Conservation (phyloP, 2,113 vertebrate genomes). For the Corvus hawaiiensis region DNA sequence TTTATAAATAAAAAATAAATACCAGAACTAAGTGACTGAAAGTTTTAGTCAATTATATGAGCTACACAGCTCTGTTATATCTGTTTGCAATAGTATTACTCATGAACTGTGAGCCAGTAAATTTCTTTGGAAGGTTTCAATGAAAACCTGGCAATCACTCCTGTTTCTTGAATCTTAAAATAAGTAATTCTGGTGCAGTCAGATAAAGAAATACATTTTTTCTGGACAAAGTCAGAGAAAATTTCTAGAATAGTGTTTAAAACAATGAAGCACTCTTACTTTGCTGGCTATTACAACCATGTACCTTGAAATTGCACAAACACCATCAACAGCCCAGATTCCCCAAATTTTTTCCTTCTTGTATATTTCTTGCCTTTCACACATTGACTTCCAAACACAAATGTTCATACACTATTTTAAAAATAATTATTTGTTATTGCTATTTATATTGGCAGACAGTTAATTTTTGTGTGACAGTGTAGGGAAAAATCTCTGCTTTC, state of each 20-base stretch:
- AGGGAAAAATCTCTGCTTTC: neutral
- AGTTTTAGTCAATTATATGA: neutral
- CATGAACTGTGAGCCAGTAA: neutral
- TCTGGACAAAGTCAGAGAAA: neutral
- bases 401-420: neutral
- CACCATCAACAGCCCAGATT: neutral
- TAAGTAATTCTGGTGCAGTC: neutral
- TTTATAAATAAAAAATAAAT: neutral
- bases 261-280: neutral
- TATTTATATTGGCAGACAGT: neutral
- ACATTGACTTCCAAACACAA: neutral
- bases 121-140: neutral
- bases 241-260: neutral
- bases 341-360: neutral
- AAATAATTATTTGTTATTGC: neutral
- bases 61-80: neutral
- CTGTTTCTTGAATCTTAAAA: neutral
- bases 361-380: neutral
- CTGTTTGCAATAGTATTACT: neutral
- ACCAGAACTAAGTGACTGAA: neutral
- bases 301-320: neutral
- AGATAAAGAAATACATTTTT: neutral
- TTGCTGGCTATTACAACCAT: neutral
- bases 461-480: neutral
- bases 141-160: neutral